These are phyloP conservation scores for Rhabdornis inornatus DNA, from an alignment of 2,113 vertebrate species.

Conservation along the genomic window DNA sequence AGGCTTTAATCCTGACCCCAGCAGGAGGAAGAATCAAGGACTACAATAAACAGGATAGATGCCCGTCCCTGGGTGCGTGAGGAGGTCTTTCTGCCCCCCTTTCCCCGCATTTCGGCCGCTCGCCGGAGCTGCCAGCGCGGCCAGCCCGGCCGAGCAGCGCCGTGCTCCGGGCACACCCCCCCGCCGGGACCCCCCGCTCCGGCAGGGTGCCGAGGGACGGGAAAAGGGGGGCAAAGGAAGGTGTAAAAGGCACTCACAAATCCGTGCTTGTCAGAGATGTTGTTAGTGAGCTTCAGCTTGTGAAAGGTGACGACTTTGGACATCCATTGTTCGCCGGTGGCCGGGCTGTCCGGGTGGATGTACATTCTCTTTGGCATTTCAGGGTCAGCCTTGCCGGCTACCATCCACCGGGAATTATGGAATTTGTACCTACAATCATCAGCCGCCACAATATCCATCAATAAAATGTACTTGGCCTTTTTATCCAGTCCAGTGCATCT, in stretches of 20 bases:
- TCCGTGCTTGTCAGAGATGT: conserved; percentile 99
- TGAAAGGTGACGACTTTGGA: conserved; percentile 99
- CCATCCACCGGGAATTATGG: conserved; percentile 99
- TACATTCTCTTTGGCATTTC: conserved; percentile 99
- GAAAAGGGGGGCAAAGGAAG: neutral
- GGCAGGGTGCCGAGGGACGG: neutral
- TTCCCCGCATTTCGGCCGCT: neutral
- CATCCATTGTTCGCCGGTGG: conserved; percentile 99
- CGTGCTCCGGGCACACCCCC: neutral
- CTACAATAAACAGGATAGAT: accelerated
- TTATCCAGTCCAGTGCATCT: conserved; percentile 98
- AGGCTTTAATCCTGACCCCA: neutral
- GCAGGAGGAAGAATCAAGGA: neutral
- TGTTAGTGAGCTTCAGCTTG: conserved; percentile 99
- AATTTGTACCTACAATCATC: conserved; percentile 99
- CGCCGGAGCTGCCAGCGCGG: neutral
- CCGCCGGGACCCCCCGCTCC: neutral
- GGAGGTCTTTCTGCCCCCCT: accelerated
- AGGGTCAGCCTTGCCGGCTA: conserved; percentile 97
- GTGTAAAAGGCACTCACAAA: conserved; percentile 89
- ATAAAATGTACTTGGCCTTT: conserved; percentile 97
- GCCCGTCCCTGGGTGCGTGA: accelerated
- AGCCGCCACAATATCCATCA: conserved; percentile 98
- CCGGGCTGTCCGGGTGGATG: conserved; percentile 98
- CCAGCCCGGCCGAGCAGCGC: neutral